Conservation (phyloP, 1,140 invertebrate species). For the Mylabris phalerata region DNA sequence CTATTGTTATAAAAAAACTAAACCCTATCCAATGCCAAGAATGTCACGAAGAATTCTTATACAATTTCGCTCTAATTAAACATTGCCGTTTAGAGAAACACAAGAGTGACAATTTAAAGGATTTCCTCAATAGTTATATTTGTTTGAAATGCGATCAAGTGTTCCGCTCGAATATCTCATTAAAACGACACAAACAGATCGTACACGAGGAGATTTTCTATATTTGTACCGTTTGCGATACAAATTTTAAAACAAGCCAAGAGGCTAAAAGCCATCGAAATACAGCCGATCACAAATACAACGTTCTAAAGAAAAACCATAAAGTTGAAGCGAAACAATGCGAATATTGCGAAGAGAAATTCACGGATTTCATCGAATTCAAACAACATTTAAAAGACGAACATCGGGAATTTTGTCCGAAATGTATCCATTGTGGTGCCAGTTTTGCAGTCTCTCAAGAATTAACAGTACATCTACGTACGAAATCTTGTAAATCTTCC, state of each 20-base stretch:
- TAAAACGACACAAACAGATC: conserved; percentile 58
- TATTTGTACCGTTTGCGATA: conserved; percentile 60
- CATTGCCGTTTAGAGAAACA: conserved; percentile 54
- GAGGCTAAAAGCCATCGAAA: conserved; percentile 63
- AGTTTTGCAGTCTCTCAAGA: conserved; percentile 65
- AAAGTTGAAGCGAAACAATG: conserved; percentile 46
- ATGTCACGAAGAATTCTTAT: conserved; percentile 57
- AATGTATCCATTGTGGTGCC: conserved; percentile 60
- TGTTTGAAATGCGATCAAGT: conserved; percentile 53
- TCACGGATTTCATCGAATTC: conserved; percentile 51
- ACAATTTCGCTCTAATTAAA: conserved; percentile 60
- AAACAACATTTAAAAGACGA: conserved; percentile 58
- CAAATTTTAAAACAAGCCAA: conserved; percentile 52
- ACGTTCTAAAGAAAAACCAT: conserved; percentile 27
- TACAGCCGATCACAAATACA: conserved; percentile 51
- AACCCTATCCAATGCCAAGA: conserved; percentile 53
- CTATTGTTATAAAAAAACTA: conserved; percentile 68
- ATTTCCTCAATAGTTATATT: conserved; percentile 13
- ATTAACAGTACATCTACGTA: conserved; percentile 57
- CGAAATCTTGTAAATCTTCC: conserved; percentile 46
- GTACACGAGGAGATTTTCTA: conserved; percentile 51
- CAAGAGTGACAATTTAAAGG: conserved; percentile 18
- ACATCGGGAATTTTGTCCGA: conserved; percentile 53
- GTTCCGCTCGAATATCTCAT: conserved; percentile 53
- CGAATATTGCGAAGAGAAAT: conserved; percentile 50